These are phyloP conservation scores for Agrochola lychnidis DNA, from an alignment of 2,888 invertebrate genomes.

Conservation along the genomic window DNA sequence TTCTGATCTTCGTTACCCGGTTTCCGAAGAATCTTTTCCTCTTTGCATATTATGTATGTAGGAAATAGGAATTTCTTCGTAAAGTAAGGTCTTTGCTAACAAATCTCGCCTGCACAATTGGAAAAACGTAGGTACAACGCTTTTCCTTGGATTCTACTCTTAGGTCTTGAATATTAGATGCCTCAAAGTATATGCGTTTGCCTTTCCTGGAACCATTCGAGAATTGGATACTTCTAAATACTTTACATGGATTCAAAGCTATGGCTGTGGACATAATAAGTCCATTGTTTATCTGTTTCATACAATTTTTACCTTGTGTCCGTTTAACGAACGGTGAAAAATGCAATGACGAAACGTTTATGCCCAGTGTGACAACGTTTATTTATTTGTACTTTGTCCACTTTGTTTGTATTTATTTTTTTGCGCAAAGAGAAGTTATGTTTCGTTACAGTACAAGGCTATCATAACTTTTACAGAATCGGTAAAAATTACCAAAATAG, in stretches of 20 bases:
- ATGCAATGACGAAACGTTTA: slow-evolving; percentile 37
- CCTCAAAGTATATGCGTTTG: slow-evolving; percentile 15
- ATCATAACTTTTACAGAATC: neutral
- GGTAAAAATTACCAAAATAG: neutral
- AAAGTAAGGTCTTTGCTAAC: slow-evolving; percentile 47
- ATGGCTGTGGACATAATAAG: slow-evolving; percentile 12
- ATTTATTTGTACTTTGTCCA: slow-evolving; percentile 25
- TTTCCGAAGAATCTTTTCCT: slow-evolving; percentile 44
- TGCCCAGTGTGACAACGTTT: slow-evolving; percentile 17
- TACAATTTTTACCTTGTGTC: slow-evolving; percentile 20
- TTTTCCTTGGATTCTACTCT: slow-evolving; percentile 36
- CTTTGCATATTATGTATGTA: slow-evolving; percentile 44
- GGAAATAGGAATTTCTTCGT: slow-evolving; percentile 36
- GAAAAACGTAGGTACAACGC: slow-evolving; percentile 27
- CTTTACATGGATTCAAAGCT: slow-evolving; percentile 12
- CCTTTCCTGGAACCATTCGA: neutral
- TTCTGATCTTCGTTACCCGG: slow-evolving; percentile 41
- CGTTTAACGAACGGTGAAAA: slow-evolving; percentile 33
- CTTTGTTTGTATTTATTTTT: slow-evolving; percentile 21
- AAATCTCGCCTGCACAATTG: slow-evolving; percentile 51
- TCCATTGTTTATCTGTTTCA: slow-evolving; percentile 1
- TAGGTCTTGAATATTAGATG: slow-evolving; percentile 43
- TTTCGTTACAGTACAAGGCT: neutral
- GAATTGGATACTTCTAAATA: slow-evolving; percentile 30
- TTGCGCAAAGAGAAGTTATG: slow-evolving; percentile 22